phyloP scores from a whole-genome alignment of 2,113 vertebrate genomes.

The Rostratula benghalensis region DNA sequence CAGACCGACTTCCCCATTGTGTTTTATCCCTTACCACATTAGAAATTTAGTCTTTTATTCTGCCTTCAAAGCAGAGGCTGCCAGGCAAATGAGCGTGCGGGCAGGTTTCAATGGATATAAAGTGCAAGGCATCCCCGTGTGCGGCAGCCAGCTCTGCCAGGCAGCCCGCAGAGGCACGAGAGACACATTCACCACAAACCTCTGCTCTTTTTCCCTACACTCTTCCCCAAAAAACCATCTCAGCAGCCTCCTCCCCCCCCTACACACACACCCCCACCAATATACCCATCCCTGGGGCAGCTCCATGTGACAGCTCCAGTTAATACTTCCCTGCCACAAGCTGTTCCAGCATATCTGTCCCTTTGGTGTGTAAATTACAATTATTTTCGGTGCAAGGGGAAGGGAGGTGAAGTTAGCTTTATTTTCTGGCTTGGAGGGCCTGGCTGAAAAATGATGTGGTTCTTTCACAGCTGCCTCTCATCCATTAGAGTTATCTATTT shows the following conservation, averaged over 20 bases:
- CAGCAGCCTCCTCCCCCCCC: neutral
- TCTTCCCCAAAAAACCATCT: neutral
- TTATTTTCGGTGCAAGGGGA: neutral
- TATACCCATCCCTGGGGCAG: neutral
- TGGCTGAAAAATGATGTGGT: neutral
- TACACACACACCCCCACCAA: too few species aligned
- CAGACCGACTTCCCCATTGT: neutral
- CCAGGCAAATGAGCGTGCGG: neutral
- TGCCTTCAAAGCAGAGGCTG: neutral
- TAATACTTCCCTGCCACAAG: neutral
- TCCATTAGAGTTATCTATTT: neutral
- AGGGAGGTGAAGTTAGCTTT: neutral
- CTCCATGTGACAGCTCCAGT: neutral
- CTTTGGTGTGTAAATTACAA: neutral
- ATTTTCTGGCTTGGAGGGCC: neutral
- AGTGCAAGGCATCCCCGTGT: neutral
- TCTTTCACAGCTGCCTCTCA: neutral
- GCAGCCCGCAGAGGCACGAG: neutral
- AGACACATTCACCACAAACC: neutral
- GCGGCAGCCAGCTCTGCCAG: neutral
- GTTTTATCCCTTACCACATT: neutral
- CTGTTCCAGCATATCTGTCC: neutral
- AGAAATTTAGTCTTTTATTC: neutral
- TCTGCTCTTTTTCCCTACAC: rapidly evolving
- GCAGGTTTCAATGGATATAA: neutral